phyloP scores from a whole-genome alignment of 2,888 invertebrate species.

The Oscheius sp. region DNA sequence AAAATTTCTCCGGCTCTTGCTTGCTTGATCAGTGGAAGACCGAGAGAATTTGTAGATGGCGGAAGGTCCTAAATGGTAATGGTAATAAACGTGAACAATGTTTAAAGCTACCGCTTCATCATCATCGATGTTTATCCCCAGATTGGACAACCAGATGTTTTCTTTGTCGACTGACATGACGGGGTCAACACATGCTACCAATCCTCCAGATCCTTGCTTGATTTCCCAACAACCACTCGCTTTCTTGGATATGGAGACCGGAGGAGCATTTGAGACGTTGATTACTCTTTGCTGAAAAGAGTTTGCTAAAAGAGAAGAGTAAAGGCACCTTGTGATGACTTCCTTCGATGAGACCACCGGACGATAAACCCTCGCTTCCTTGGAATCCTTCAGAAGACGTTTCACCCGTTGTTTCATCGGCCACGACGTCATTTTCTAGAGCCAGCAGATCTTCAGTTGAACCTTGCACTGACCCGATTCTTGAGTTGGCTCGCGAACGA shows the following conservation, averaged over 20 bases:
- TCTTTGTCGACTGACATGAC: constrained; percentile 66
- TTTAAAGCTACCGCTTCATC: constrained; percentile 37
- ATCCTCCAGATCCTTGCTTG: constrained; percentile 67
- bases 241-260: constrained; percentile 62
- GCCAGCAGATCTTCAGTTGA: constrained; percentile 57
- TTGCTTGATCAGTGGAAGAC: constrained; percentile 64
- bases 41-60: constrained; percentile 63
- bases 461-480: constrained; percentile 59
- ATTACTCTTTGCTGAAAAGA: constrained; percentile 67
- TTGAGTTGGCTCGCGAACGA: constrained; percentile 58
- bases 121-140: constrained; percentile 57
- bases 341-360: constrained; percentile 34
- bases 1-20: constrained; percentile 66
- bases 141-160: constrained; percentile 65
- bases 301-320: not conserved
- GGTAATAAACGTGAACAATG: not conserved
- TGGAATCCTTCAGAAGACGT: constrained; percentile 24
- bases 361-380: constrained; percentile 10
- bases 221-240: constrained; percentile 66
- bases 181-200: constrained; percentile 69
- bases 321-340: constrained; percentile 44
- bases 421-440: constrained; percentile 50
- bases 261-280: constrained; percentile 70
- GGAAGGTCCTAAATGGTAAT: constrained; percentile 46
- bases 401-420: constrained; percentile 40